Conservation (phyloP, 2,888 invertebrate genomes). For the Lymantria monacha region DNA sequence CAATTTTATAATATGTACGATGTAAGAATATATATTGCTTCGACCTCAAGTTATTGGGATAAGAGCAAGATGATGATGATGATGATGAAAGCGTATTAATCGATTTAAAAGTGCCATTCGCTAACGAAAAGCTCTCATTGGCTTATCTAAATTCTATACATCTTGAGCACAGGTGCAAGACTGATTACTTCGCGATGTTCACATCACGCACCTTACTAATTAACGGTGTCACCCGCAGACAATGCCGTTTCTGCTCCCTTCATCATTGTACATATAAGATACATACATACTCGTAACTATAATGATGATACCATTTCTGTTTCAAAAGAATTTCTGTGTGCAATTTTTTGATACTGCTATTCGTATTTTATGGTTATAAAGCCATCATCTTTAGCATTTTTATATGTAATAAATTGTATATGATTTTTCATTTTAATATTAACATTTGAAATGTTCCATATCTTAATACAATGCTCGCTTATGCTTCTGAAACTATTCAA, state of each 20-base stretch:
- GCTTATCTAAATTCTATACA: slow-evolving; percentile 23
- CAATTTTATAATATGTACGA: too few species aligned
- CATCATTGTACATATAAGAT: slow-evolving; percentile 5
- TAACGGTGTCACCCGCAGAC: slow-evolving; percentile 55
- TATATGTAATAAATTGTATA: too few species aligned
- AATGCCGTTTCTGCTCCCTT: slow-evolving; percentile 6
- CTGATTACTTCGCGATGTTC: slow-evolving; percentile 67
- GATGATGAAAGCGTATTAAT: too few species aligned
- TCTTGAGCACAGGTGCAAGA: slow-evolving; percentile 57
- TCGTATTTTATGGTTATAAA: background rate
- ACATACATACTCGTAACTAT: slow-evolving; percentile 3
- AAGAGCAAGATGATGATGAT: too few species aligned
- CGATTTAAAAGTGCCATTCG: too few species aligned
- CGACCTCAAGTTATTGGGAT: too few species aligned
- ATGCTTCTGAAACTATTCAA: too few species aligned
- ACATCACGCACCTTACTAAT: slow-evolving; percentile 67
- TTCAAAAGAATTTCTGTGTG: slow-evolving; percentile 4
- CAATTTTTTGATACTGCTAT: background rate
- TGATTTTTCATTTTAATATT: too few species aligned
- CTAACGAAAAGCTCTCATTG: background rate
- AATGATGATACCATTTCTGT: slow-evolving; percentile 4
- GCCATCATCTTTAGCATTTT: too few species aligned
- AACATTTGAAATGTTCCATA: too few species aligned
- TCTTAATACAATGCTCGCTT: too few species aligned
- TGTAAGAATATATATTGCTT: too few species aligned